A percentile compares a stretch with the other conserved stretches of the same genome.
These are phyloP conservation scores for Apamea epomidion DNA, from an alignment of 2,888 invertebrate genomes.

Conservation along the genomic window DNA sequence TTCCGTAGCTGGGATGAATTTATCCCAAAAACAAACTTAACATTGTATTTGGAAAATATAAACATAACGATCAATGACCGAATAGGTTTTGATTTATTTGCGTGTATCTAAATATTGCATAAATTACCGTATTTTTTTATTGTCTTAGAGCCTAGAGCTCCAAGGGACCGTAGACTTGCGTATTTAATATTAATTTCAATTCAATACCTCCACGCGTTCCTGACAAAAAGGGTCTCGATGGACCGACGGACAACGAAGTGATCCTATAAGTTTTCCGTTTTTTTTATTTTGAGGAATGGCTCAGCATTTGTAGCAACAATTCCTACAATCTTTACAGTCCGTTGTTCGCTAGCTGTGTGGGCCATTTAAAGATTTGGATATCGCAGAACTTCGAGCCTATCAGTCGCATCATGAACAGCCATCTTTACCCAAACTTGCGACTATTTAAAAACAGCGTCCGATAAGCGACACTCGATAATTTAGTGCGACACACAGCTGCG, in stretches of 20 bases:
- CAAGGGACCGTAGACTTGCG: not conserved
- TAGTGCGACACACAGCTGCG: conserved; percentile 44
- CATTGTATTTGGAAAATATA: not conserved
- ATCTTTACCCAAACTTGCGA: conserved; percentile 17
- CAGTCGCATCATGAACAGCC: conserved; percentile 10
- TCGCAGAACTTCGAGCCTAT: not conserved
- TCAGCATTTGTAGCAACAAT: not conserved
- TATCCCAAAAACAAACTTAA: too few species aligned
- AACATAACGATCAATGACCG: too few species aligned
- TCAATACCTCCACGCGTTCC: not conserved
- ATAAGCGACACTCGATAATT: conserved; percentile 50
- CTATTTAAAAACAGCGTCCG: conserved; percentile 34
- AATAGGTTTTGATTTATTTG: too few species aligned
- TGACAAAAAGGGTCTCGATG: not conserved
- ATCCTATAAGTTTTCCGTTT: not conserved
- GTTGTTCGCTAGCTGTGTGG: not conserved
- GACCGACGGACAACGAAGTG: not conserved
- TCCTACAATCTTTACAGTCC: too few species aligned
- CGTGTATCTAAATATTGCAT: too few species aligned
- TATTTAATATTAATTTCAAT: not conserved
- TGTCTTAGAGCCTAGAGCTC: not conserved
- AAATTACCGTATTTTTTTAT: not conserved
- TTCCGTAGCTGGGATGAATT: too few species aligned
- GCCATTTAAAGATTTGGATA: not conserved
- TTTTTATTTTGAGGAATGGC: not conserved